A percentile compares a stretch with the other conserved stretches of the same genome.
These are phyloP conservation scores for Osmoderma eremita DNA, from an alignment of 2,888 invertebrate species.

Conservation along the genomic window DNA sequence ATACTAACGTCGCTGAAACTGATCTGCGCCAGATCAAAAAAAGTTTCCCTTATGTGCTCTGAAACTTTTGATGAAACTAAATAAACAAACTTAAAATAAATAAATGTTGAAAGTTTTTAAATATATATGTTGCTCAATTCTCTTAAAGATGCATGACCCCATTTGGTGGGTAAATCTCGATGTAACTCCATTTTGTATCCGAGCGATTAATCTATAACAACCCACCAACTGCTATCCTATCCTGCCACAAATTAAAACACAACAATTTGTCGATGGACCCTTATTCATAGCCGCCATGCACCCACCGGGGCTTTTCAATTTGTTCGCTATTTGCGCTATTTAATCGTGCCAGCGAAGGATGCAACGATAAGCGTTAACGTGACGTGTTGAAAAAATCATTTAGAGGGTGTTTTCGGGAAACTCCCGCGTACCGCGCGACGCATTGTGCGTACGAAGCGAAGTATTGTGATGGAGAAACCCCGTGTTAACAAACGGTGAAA, in stretches of 20 bases:
- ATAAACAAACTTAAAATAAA: no score
- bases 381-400: slow-evolving; percentile 45
- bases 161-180: no score
- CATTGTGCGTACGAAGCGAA: slow-evolving; percentile 39
- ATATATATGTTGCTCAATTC: no score
- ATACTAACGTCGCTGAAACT: no score
- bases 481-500: slow-evolving; percentile 39
- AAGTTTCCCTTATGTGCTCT: no score
- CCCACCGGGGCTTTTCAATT: slow-evolving; percentile 21
- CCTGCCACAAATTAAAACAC: slow-evolving; percentile 47
- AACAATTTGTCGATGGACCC: slow-evolving; percentile 42
- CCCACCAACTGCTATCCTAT: slow-evolving; percentile 11
- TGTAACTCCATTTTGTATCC: slow-evolving; percentile 46
- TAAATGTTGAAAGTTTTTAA: no score
- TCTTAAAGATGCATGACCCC: no score
- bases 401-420: slow-evolving; percentile 31
- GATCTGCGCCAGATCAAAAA: no score
- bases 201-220: slow-evolving; percentile 44
- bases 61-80: no score
- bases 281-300: background rate
- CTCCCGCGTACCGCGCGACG: slow-evolving; percentile 11
- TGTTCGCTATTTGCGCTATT: slow-evolving; percentile 14
- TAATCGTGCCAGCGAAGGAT: slow-evolving; percentile 36
- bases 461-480: slow-evolving; percentile 28
- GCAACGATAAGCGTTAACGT: slow-evolving; percentile 40